A percentile compares a stretch with the other conserved stretches of the same genome.
Conservation (phyloP, 2,113 vertebrate species). For the Helogale parvula region DNA sequence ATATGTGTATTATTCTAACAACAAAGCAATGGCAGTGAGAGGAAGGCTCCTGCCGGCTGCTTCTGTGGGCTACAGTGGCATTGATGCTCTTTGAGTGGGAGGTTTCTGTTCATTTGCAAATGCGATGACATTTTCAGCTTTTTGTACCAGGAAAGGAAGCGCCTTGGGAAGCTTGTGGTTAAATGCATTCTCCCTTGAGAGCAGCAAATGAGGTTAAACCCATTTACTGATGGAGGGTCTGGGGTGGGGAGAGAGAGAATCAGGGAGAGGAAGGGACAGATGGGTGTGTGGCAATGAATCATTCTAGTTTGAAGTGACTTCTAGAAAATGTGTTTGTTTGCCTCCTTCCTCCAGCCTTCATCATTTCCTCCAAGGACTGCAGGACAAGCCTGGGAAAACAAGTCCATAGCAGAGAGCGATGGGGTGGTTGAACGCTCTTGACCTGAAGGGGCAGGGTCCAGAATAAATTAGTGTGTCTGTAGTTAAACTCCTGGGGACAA, state of each 20-base stretch:
- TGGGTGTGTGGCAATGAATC: not conserved
- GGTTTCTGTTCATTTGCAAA: constrained; percentile 84
- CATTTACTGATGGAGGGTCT: constrained; percentile 64
- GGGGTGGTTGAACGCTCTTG: not conserved
- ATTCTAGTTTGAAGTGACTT: constrained; percentile 46
- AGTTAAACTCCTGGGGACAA: not conserved
- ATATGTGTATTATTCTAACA: constrained; percentile 58
- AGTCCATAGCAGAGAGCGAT: not conserved
- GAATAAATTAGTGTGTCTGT: not conserved
- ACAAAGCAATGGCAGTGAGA: constrained; percentile 39
- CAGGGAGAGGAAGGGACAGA: not conserved
- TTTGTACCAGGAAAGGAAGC: constrained; percentile 78
- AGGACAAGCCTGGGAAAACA: not conserved
- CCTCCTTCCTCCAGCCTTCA: constrained; percentile 16
- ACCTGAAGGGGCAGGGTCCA: not conserved
- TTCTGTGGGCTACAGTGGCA: constrained; percentile 16
- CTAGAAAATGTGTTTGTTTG: constrained; percentile 56
- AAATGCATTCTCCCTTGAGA: constrained; percentile 84
- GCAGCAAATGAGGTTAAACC: constrained; percentile 83
- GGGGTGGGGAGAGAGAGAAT: not conserved
- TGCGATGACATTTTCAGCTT: constrained; percentile 85
- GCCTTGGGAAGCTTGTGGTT: constrained; percentile 79
- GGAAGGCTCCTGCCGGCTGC: constrained; percentile 53
- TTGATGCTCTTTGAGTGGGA: constrained; percentile 76
- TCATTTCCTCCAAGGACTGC: constrained; percentile 34